Percentiles rank a stretch among this genome's conserved stretches.
These are phyloP conservation scores for Xestobium rufovillosum DNA, from an alignment of 2,888 invertebrate species.

Conservation along the genomic window DNA sequence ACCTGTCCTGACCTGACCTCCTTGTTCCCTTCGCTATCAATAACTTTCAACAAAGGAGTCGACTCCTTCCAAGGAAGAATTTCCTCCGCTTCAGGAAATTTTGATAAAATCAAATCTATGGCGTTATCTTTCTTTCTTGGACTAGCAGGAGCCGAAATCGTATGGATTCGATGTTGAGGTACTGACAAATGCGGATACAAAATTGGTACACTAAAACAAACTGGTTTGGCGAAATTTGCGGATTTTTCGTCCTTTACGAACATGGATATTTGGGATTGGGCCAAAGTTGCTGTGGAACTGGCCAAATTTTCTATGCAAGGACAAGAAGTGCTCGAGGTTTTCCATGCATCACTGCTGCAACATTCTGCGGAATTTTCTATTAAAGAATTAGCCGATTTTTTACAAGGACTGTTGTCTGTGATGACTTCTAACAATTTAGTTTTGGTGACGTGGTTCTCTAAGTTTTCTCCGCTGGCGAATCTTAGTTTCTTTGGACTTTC, in stretches of 20 bases:
- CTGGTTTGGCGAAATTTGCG: slow-evolving; percentile 21
- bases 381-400: slow-evolving; percentile 45
- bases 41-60: slow-evolving; percentile 37
- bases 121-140: slow-evolving; percentile 26
- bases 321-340: slow-evolving; percentile 58
- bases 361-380: slow-evolving; percentile 47
- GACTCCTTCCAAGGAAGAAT: slow-evolving; percentile 34
- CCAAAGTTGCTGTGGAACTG: slow-evolving; percentile 36
- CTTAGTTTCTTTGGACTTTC: slow-evolving; percentile 70
- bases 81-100: slow-evolving; percentile 34
- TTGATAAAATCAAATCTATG: slow-evolving; percentile 24
- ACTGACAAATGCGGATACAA: slow-evolving; percentile 32
- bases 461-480: slow-evolving; percentile 26
- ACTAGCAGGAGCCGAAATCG: slow-evolving; percentile 37
- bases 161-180: slow-evolving; percentile 28
- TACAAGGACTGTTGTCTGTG: slow-evolving; percentile 51
- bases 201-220: slow-evolving; percentile 37
- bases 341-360: slow-evolving; percentile 40
- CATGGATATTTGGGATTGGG: slow-evolving; percentile 37
- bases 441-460: slow-evolving; percentile 45
- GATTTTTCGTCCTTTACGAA: slow-evolving; percentile 27
- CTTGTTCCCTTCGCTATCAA: slow-evolving; percentile 24
- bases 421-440: slow-evolving; percentile 48
- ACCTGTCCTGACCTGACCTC: no score
- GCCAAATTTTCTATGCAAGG: slow-evolving; percentile 60